A percentile compares a stretch with the other conserved stretches of the same genome.
phyloP scores from a whole-genome alignment of 2,888 invertebrate genomes.

The Caradrina kadenii region DNA sequence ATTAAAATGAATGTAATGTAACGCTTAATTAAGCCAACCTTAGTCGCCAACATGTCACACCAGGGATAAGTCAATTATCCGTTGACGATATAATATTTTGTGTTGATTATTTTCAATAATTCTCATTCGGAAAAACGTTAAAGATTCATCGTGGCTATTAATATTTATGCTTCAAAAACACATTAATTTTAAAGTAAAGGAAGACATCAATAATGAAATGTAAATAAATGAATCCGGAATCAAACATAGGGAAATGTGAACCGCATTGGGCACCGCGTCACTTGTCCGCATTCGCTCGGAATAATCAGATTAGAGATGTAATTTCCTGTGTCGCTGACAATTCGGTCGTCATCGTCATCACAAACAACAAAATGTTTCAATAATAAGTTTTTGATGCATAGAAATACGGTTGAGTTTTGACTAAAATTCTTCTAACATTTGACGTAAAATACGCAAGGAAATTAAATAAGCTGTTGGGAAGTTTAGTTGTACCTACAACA shows the following conservation, averaged over 20 bases:
- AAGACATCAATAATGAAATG: constrained; percentile 57
- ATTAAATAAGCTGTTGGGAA: constrained; percentile 40
- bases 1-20: background rate
- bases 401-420: constrained; percentile 19
- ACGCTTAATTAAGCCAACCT: too few species aligned
- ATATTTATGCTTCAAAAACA: constrained; percentile 35
- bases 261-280: constrained; percentile 67
- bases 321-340: constrained; percentile 82
- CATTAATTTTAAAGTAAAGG: constrained; percentile 49
- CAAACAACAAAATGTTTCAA: constrained; percentile 66
- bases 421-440: constrained; percentile 14
- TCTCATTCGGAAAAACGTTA: constrained; percentile 15
- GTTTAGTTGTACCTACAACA: constrained; percentile 23
- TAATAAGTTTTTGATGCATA: constrained; percentile 59
- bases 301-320: constrained; percentile 86
- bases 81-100: background rate
- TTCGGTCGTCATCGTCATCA: constrained; percentile 68
- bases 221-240: constrained; percentile 53
- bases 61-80: constrained; percentile 16
- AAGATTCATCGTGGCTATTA: constrained; percentile 32
- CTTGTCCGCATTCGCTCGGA: constrained; percentile 77
- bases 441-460: constrained; percentile 38
- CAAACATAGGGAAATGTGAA: constrained; percentile 40
- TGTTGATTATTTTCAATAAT: constrained; percentile 8
- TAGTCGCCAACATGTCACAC: too few species aligned